A percentile compares a stretch with the other conserved stretches of the same genome.
Conservation (phyloP, 2,888 invertebrate species). For the Lamellibrachia columna region DNA sequence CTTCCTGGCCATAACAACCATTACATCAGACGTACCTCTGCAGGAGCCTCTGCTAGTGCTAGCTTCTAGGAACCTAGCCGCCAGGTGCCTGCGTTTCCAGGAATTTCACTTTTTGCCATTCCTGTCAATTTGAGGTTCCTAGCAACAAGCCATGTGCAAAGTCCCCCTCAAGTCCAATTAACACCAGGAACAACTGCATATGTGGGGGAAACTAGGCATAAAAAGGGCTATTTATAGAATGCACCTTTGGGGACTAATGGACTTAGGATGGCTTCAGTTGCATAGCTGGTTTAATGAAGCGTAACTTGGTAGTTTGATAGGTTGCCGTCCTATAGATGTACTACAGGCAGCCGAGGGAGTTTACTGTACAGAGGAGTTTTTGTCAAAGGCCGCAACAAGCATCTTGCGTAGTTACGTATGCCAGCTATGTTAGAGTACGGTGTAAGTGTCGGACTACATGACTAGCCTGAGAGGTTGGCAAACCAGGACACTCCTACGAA, state of each 20-base stretch:
- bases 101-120: slow-evolving; percentile 8
- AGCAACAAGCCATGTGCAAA: neutral
- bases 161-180: neutral
- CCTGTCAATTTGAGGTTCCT: neutral
- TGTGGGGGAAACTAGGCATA: neutral
- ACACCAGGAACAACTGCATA: neutral
- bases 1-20: neutral
- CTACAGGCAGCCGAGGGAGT: neutral
- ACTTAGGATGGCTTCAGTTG: neutral
- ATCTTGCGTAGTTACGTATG: neutral
- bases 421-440: neutral
- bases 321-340: neutral
- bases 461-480: neutral
- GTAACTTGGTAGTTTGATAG: neutral
- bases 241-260: neutral
- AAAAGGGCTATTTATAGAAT: neutral
- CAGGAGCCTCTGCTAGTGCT: neutral
- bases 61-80: neutral
- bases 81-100: slow-evolving; percentile 6
- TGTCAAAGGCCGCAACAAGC: neutral
- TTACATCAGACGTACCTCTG: neutral
- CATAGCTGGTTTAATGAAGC: neutral
- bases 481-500: neutral
- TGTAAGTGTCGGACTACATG: neutral
- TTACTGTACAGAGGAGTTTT: neutral